phyloP scores from a whole-genome alignment of 1,140 invertebrate species.

The Macrocentrus cingulum region DNA sequence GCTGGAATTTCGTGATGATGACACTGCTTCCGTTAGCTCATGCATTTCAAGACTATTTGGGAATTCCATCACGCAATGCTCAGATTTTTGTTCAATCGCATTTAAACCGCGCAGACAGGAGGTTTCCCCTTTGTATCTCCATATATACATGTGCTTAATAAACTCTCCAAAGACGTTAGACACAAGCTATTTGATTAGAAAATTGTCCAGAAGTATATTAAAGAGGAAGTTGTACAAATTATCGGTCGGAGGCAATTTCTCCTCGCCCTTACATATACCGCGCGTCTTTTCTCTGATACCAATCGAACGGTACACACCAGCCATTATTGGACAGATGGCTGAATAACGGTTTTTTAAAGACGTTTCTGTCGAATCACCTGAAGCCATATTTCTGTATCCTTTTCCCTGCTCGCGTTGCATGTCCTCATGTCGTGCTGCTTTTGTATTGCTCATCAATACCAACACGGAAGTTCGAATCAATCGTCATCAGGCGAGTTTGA shows the following conservation, averaged over 20 bases:
- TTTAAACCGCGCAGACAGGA: too few species aligned
- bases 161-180: too few species aligned
- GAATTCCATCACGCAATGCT: conserved; percentile 12
- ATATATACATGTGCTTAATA: too few species aligned
- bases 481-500: too few species aligned
- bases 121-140: not conserved
- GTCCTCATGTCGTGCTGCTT: too few species aligned
- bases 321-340: conserved; percentile 9
- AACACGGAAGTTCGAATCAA: too few species aligned
- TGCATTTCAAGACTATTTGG: not conserved
- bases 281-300: not conserved
- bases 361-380: conserved; percentile 10
- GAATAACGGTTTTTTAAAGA: conserved; percentile 12
- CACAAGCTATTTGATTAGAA: conserved; percentile 1
- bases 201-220: not conserved
- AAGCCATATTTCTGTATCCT: not conserved
- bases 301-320: conserved; percentile 19
- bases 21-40: conserved; percentile 10
- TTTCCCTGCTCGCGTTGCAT: too few species aligned
- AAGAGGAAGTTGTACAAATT: conserved; percentile 7
- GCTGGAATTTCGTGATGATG: conserved; percentile 7
- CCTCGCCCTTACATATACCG: conserved; percentile 8
- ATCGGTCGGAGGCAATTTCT: not conserved
- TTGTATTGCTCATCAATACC: too few species aligned
- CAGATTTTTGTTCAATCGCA: not conserved